Conservation (phyloP, 1,140 invertebrate genomes). For the Cotesia vestalis region DNA sequence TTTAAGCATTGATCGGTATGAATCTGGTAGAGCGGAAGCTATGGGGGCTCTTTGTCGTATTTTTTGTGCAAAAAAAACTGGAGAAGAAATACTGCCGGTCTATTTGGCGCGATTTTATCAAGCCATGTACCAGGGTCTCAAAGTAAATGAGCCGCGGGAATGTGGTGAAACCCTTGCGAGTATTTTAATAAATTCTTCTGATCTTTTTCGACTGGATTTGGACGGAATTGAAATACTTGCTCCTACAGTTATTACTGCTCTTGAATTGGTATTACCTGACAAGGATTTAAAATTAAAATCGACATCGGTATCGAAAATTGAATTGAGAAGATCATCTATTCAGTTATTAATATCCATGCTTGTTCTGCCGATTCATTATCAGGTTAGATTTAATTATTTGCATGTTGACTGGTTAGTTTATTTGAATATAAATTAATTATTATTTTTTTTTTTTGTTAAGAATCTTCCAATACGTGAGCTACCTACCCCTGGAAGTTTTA, state of each 20-base stretch:
- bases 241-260: conserved; percentile 86
- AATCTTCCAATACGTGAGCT: conserved; percentile 81
- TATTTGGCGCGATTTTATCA: conserved; percentile 96
- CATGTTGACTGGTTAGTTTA: not conserved
- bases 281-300: conserved; percentile 76
- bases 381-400: conserved; percentile 60
- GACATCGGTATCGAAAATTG: conserved; percentile 74
- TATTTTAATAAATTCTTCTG: conserved; percentile 82
- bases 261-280: conserved; percentile 88
- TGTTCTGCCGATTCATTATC: conserved; percentile 90
- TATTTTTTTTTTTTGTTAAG: conserved; percentile 53
- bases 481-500: conserved; percentile 64
- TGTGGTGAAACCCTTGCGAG: conserved; percentile 79
- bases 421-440: conserved; percentile 9
- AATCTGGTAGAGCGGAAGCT: conserved; percentile 92
- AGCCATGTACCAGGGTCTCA: conserved; percentile 87
- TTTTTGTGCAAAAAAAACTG: conserved; percentile 95
- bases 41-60: conserved; percentile 94
- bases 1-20: conserved; percentile 75
- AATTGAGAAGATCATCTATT: conserved; percentile 89
- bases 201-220: conserved; percentile 88
- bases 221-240: conserved; percentile 92
- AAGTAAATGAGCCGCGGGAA: conserved; percentile 72
- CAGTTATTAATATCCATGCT: conserved; percentile 89
- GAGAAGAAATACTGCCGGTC: conserved; percentile 92